Evolutionary conservation across 2,888 invertebrate genomes (phyloP), one percentile per base, ranked within the genome.

Genomic region (Drosophila niveifrons): DNA sequence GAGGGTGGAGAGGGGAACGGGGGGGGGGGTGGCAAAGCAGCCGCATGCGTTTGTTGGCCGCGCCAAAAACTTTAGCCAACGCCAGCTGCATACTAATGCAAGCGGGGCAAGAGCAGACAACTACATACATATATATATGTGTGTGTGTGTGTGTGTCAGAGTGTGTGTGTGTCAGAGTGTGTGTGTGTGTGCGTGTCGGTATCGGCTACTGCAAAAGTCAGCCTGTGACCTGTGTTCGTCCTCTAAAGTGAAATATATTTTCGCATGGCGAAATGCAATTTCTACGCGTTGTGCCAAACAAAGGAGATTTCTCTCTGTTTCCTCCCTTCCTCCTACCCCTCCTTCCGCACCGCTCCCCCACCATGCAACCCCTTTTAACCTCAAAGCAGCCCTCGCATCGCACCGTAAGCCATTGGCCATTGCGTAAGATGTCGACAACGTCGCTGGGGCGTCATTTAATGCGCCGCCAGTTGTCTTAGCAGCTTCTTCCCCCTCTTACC

Each of bases 231-330:
- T 91, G 91, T 90, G 91, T 90, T 91, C 90, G 90, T 91, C 91
- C 91, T 91, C 90, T 88, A 88, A 87, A 88, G 89, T 90, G 87
- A 90, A 90, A 91, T 90, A 90, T 90, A 90, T 90, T 90, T 88
- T 75, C 78, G 75, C 80, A 72, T n/a, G 76, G 79, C 78, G 68
- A 83, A 87, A 81, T 83, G 88, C 88, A 84, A 87, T 83, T 83
- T 72, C 82, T 75, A 66, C 82, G 84, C 80, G 77, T 79, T 84
- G 66, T 76, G 81, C 52, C 72, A 64, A 71, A 76, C 75, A 80
- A 78, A 78, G 56, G 31, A 47, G 52, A 56, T 29, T 34, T 28
- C 44, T 17, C 18, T 23, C 4, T 1, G 43, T 11, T 13, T 2
- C 15, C 11, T 17, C n/a, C 23, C 29, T 1, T n/a, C 1, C 6